Base-by-base conservation (phyloP, 2,888 invertebrate species). In the Eledona agricola region DNA sequence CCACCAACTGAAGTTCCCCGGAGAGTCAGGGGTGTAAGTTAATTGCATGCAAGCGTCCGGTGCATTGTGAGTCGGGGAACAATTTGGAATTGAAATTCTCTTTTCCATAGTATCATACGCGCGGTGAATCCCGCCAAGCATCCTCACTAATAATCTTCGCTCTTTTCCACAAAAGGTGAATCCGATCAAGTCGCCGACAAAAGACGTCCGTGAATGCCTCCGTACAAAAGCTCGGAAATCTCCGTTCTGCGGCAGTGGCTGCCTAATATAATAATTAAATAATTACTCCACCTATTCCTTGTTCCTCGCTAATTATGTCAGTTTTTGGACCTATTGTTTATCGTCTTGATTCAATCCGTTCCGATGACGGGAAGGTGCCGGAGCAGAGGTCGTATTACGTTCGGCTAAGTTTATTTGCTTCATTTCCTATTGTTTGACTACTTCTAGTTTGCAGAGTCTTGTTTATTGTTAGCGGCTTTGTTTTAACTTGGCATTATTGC, bases 221-320 rank as follows among this genome's bases (percentile, higher is more conserved):
- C n/a, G 29, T 19, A 47, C 47, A 37, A 47, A 47, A 47, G 20
- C 37, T 37, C 17, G 23, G 50, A 40, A 50, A 25, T 51, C 51
- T 23, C 37, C 23, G 15, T 23, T 29, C 22, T 32, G 34, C 34
- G 31, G 29, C 17, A 31, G 17, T 52, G 26, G 19, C 46, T 52
- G 34, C 32, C 46, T 52, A 59, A 66, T 66, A 66, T 64, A 66
- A 71, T 71, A 71, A 72, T 72, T 70, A 70, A 70, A 71, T 73
- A 72, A 73, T 73, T 72, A 72, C 73, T 68, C 71, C 73, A 71
- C 74, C 74, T 71, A 67, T 74, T 73, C 63, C 72, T 57, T 72
- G 73, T 68, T 50, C 40, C 12, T 25, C 28, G 38, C 49, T 67
- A 59, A 51, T 60, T 58, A 57, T 58, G 60, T 57, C 57, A 53